Evolutionary conservation across 2,113 vertebrate species (phyloP), one percentile per base, ranked within the genome.

Genomic region (Saguinus midas): DNA sequence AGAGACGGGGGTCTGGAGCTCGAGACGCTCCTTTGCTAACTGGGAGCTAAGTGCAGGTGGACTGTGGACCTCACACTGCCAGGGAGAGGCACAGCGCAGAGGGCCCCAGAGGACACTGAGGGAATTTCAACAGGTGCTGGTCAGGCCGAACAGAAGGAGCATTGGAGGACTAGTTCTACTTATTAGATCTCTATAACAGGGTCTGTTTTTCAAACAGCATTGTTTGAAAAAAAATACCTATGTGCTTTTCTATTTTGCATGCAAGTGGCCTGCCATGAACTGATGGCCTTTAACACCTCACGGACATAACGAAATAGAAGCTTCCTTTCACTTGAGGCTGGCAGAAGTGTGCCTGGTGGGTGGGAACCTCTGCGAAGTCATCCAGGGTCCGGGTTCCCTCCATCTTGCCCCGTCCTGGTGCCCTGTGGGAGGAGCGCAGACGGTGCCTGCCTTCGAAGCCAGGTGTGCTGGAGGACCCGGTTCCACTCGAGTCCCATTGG

Each of bases 91-190:
- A 6, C 29, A 20, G 75, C 32, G 29, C 37, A 6, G 37, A 45
- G 23, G 29, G 16, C 16, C 73, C 61, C 10, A 16, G 37, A 18
- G 14, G 58, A 58, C 27, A 82, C 13, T 2, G 1, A 1, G 16
- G 83, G 61, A 35, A 20, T 23, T n/a, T 3, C 16, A 4, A 3
- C n/a, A 8, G 75, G 12, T 35, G 5, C 50, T 5, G 78, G 92
- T 40, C 35, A 5, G 66, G 25, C 6, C 2, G 4, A 8, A 20
- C 35, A 16, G 61, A 68, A 16, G 12, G 58, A 50, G 35, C 52
- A 2, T 0, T 18, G 0, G 16, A 50, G 70, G 17, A 6, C 25
- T 16, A 17, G 3, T 20, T 80, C 80, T 37, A 8, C 70, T 37
- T 35, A 12, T 48, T 57, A 29, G 9, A 5, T 10, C 80, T 76